Evolutionary conservation across 2,888 invertebrate species (phyloP).

Genomic region (Platypus cylindrus): DNA sequence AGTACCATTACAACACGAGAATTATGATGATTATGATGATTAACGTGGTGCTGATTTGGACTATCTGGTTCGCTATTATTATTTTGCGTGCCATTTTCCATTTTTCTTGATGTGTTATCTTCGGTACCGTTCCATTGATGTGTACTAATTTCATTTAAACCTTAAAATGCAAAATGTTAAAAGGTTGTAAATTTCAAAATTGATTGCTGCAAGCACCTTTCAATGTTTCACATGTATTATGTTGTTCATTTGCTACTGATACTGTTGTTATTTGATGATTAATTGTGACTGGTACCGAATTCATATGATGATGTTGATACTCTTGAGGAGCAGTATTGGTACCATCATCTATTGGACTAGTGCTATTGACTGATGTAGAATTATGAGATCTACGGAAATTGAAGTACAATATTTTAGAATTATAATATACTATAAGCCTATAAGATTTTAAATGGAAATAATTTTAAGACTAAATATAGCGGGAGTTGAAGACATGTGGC

Average conservation of each 20-base stretch:
- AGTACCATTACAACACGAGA: constrained; percentile 37
- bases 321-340: constrained; percentile 15
- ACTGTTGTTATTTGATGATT: constrained; percentile 12
- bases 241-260: constrained; percentile 11
- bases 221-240: constrained; percentile 9
- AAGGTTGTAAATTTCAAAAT: background rate
- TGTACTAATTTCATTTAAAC: constrained; percentile 29
- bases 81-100: constrained; percentile 24
- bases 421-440: too few relatives aligned
- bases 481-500: too few relatives aligned
- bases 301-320: constrained; percentile 16
- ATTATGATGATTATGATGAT: constrained; percentile 33
- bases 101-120: constrained; percentile 24
- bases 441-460: too few relatives aligned
- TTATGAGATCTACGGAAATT: constrained; percentile 30
- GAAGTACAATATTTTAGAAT: too few relatives aligned
- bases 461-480: too few relatives aligned
- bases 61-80: constrained; percentile 30
- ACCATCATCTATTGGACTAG: constrained; percentile 24
- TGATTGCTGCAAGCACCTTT: constrained; percentile 8
- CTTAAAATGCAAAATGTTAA: constrained; percentile 3
- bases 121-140: constrained; percentile 29
- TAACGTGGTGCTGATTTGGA: constrained; percentile 32
- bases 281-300: constrained; percentile 11
- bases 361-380: constrained; percentile 22